A percentile compares a stretch with the other conserved stretches of the same genome.
These are phyloP conservation scores for Choloepus hoffmanni DNA, from an alignment of 2,113 vertebrate species.

Conservation along the genomic window DNA sequence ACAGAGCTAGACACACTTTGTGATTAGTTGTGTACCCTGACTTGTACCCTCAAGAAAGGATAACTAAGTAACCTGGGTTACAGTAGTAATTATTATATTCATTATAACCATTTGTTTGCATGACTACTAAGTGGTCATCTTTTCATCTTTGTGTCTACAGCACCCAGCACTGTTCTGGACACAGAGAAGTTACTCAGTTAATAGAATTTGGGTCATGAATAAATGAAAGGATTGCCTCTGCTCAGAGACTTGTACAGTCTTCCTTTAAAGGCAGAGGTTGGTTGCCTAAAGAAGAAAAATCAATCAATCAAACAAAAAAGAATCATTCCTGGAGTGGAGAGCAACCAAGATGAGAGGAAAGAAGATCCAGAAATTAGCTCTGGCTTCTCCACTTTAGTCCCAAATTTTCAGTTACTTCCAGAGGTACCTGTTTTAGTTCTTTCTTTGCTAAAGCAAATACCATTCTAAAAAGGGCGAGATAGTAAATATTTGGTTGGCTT, in stretches of 20 bases:
- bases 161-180: slow-evolving; percentile 8
- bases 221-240: slow-evolving; percentile 45
- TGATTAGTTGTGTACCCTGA: neutral
- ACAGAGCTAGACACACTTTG: slow-evolving; percentile 2
- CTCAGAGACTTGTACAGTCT: neutral
- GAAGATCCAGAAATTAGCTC: slow-evolving; percentile 37
- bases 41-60: neutral
- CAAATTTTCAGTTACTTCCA: slow-evolving; percentile 47
- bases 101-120: neutral
- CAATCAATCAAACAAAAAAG: slow-evolving; percentile 14
- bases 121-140: slow-evolving; percentile 22
- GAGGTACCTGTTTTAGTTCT: neutral
- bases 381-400: neutral
- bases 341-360: neutral
- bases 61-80: neutral
- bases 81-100: slow-evolving; percentile 18
- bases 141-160: neutral
- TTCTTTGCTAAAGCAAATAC: too few species aligned
- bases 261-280: neutral
- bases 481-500: too few species aligned
- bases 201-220: slow-evolving; percentile 16
- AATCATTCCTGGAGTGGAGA: neutral
- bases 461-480: too few species aligned
- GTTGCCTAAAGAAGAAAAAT: slow-evolving; percentile 16
- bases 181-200: slow-evolving; percentile 18